Percentiles rank a stretch among this genome's conserved stretches.
phyloP scores from a whole-genome alignment of 2,888 invertebrate genomes.

The Carabus problematicus region DNA sequence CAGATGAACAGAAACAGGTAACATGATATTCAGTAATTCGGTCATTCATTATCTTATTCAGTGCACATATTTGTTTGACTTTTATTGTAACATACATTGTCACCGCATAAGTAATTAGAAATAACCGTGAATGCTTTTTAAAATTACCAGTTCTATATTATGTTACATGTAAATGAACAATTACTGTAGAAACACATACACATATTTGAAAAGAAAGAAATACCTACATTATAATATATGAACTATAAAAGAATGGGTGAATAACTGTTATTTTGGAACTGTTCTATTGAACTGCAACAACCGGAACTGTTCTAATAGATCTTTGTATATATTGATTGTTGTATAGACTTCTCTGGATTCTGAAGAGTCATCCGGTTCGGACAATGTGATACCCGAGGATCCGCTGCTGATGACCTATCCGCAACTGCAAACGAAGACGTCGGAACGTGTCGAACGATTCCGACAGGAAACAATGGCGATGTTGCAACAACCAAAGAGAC shows the following conservation, averaged over 20 bases:
- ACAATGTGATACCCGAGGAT: slow-evolving; percentile 30
- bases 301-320: too few relatives aligned
- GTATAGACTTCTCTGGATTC: slow-evolving; percentile 33
- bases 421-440: slow-evolving; percentile 48
- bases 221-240: not conserved
- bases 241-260: not conserved
- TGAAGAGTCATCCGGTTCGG: slow-evolving; percentile 37
- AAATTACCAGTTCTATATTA: too few relatives aligned
- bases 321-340: too few relatives aligned
- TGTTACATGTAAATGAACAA: too few relatives aligned
- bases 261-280: not conserved
- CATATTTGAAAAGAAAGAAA: not conserved
- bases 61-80: too few relatives aligned
- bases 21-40: slow-evolving; percentile 4
- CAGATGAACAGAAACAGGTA: slow-evolving; percentile 39
- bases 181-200: not conserved
- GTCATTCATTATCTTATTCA: too few relatives aligned
- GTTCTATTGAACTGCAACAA: too few relatives aligned
- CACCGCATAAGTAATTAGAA: too few relatives aligned
- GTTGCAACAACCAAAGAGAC: slow-evolving; percentile 57
- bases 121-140: too few relatives aligned
- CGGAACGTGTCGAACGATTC: slow-evolving; percentile 73
- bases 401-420: slow-evolving; percentile 35
- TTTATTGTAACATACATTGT: too few relatives aligned
- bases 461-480: slow-evolving; percentile 79